Conservation (phyloP, 1,140 invertebrate genomes). For the Asobara japonica region DNA sequence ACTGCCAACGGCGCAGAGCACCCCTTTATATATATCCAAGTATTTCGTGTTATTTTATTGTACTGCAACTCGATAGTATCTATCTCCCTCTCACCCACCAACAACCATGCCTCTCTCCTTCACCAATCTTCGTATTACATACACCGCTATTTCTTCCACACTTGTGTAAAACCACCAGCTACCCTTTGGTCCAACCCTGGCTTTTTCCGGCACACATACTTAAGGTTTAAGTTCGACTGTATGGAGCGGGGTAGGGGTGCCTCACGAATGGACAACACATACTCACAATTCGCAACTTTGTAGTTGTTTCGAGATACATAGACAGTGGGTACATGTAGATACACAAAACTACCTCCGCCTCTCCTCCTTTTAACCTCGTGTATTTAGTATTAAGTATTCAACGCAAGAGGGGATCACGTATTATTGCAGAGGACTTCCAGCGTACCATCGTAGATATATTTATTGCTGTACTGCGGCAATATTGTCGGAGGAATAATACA, state of each 20-base stretch:
- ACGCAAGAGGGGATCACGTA: constrained; percentile 64
- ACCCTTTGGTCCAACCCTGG: constrained; percentile 32
- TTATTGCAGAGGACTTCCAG: constrained; percentile 53
- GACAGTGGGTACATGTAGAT: constrained; percentile 50
- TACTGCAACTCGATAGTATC: constrained; percentile 64
- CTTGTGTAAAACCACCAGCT: constrained; percentile 19
- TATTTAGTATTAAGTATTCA: constrained; percentile 67
- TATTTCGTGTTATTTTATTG: constrained; percentile 67
- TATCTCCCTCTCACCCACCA: constrained; percentile 50
- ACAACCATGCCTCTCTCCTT: constrained; percentile 37
- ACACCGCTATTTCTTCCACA: constrained; percentile 46
- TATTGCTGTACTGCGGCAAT: background rate
- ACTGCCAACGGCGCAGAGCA: constrained; percentile 23
- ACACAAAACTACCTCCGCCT: constrained; percentile 38
- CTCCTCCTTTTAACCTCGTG: constrained; percentile 39
- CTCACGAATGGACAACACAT: background rate
- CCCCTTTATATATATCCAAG: constrained; percentile 40
- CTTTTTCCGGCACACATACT: background rate
- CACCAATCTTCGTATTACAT: background rate
- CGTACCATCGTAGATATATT: background rate
- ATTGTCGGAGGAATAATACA: background rate
- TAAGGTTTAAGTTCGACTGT: background rate
- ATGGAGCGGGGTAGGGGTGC: background rate
- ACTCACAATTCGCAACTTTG: background rate
- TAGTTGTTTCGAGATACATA: constrained; percentile 33